Percentiles rank a stretch among this genome's conserved stretches.
Conservation (phyloP, 2,888 invertebrate species). For the Steinernema hermaphroditum region DNA sequence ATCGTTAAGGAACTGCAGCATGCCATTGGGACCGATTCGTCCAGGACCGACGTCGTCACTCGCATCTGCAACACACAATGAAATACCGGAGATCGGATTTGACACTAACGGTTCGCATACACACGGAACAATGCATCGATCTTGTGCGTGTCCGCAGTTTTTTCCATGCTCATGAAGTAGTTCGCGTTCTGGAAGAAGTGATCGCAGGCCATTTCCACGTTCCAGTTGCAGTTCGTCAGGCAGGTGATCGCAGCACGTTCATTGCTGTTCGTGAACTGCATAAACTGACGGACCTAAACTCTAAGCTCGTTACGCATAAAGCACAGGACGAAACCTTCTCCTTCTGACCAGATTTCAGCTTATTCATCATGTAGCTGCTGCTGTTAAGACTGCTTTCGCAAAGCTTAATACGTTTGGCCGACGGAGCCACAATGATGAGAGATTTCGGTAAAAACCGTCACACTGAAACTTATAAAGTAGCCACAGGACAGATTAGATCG, state of each 20-base stretch:
- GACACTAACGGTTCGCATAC: constrained; percentile 52
- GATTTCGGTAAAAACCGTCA: too few species aligned
- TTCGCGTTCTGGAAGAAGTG: constrained; percentile 54
- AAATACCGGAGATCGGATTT: neutral
- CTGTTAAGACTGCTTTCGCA: neutral
- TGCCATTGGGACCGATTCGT: constrained; percentile 93
- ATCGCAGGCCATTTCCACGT: constrained; percentile 59
- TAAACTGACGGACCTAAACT: constrained; percentile 39
- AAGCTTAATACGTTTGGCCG: constrained; percentile 19
- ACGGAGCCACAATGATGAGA: constrained; percentile 19
- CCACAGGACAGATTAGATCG: too few species aligned
- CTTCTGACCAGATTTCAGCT: constrained; percentile 33
- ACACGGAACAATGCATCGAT: constrained; percentile 49
- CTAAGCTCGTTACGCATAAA: too few species aligned
- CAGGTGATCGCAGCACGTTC: constrained; percentile 49
- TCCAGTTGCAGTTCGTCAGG: constrained; percentile 58
- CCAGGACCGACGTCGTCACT: constrained; percentile 67
- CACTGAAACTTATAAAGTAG: too few species aligned
- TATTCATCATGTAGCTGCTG: constrained; percentile 26
- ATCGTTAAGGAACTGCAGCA: constrained; percentile 91
- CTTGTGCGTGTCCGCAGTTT: constrained; percentile 43
- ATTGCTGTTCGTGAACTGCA: constrained; percentile 40
- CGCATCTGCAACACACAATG: constrained; percentile 37
- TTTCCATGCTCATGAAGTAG: neutral
- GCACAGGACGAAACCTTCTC: too few species aligned